Percentiles rank a stretch among this genome's conserved stretches.
These are phyloP conservation scores for Oxyura jamaicensis DNA, from an alignment of 2,113 vertebrate species.

Conservation along the genomic window DNA sequence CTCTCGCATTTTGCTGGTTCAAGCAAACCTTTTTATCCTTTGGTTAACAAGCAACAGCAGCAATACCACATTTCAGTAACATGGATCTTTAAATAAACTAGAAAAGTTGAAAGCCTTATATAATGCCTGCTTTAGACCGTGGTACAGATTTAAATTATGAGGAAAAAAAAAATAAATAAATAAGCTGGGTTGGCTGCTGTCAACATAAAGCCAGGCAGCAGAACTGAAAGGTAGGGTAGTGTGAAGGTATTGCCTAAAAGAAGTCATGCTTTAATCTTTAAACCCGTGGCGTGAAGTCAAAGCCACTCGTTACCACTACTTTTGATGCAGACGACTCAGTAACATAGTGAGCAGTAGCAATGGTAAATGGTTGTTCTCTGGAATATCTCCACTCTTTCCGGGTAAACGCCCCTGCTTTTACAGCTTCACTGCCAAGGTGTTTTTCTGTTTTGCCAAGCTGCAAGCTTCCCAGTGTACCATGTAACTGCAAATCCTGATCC, in stretches of 20 bases:
- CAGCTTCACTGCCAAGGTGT: slow-evolving; percentile 46
- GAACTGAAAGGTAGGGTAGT: slow-evolving; percentile 66
- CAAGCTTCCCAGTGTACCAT: not conserved
- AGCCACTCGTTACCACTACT: slow-evolving; percentile 86
- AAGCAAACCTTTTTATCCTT: slow-evolving; percentile 59
- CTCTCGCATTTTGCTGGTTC: slow-evolving; percentile 35
- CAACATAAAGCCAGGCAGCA: slow-evolving; percentile 81
- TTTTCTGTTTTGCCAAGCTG: slow-evolving; percentile 39
- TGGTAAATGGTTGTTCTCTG: slow-evolving; percentile 77
- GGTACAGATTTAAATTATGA: slow-evolving; percentile 55
- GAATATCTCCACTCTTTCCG: slow-evolving; percentile 78
- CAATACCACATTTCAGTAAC: slow-evolving; percentile 45
- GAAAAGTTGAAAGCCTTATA: slow-evolving; percentile 57
- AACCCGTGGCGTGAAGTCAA: slow-evolving; percentile 55
- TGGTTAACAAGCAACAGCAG: slow-evolving; percentile 73
- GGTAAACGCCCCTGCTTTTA: slow-evolving; percentile 66
- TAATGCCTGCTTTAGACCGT: slow-evolving; percentile 50
- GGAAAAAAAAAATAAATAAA: slow-evolving; percentile 67
- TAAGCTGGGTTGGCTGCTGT: slow-evolving; percentile 77
- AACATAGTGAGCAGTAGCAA: slow-evolving; percentile 80
- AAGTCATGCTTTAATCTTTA: slow-evolving; percentile 81
- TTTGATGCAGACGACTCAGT: slow-evolving; percentile 79
- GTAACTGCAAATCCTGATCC: slow-evolving; percentile 37
- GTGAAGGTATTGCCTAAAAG: slow-evolving; percentile 71
- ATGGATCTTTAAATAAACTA: slow-evolving; percentile 63